Conservation (phyloP, 2,888 invertebrate species). For the Apomyelois bistriatella region DNA sequence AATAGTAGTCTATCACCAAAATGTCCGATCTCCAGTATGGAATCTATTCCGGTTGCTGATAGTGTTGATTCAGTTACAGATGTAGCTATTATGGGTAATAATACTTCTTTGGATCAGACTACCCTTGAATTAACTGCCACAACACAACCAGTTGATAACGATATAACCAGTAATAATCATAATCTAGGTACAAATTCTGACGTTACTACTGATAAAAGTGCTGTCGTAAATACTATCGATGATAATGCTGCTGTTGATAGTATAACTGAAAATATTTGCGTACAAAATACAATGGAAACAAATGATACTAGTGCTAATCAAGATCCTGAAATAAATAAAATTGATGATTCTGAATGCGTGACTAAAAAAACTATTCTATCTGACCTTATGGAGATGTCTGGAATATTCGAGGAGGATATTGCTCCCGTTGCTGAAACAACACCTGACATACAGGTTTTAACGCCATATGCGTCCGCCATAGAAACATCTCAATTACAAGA, state of each 20-base stretch:
- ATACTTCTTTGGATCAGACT: background rate
- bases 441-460: background rate
- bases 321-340: background rate
- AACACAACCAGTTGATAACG: background rate
- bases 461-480: background rate
- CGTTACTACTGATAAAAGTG: too few species aligned
- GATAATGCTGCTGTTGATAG: too few species aligned
- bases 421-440: constrained; percentile 19
- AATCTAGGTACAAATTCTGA: background rate
- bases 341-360: background rate
- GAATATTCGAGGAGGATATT: constrained; percentile 59
- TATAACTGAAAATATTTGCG: too few species aligned
- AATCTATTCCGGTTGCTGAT: background rate
- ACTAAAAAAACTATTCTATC: constrained; percentile 54
- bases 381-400: constrained; percentile 74
- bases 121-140: background rate
- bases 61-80: background rate
- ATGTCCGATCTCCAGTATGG: too few species aligned
- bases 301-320: background rate
- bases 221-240: too few species aligned
- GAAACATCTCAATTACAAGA: background rate
- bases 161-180: background rate
- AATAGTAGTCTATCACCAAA: background rate
- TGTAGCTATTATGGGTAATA: background rate
- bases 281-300: too few species aligned